A percentile compares a stretch with the other conserved stretches of the same genome.
These are phyloP conservation scores for Mallotus villosus DNA, from an alignment of 2,797 vertebrate species.

Conservation along the genomic window DNA sequence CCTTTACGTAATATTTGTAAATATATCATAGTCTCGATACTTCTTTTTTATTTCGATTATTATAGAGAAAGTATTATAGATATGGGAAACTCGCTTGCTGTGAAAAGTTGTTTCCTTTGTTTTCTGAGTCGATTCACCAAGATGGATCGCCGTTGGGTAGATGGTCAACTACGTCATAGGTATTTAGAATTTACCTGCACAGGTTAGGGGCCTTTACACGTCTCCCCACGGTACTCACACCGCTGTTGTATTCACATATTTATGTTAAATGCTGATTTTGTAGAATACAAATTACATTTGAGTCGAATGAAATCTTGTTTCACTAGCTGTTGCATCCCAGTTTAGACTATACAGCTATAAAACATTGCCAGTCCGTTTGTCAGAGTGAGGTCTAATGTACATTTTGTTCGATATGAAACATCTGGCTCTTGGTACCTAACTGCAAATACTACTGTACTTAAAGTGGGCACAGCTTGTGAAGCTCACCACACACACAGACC, in stretches of 20 bases:
- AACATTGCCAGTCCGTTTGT: not conserved
- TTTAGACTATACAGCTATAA: not conserved
- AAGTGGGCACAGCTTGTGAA: not conserved
- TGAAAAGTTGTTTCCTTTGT: slow-evolving; percentile 49
- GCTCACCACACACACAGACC: not conserved
- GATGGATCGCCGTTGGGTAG: slow-evolving; percentile 48
- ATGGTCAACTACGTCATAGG: slow-evolving; percentile 52
- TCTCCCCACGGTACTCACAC: not conserved
- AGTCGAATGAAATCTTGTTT: no score
- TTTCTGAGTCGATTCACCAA: slow-evolving; percentile 44
- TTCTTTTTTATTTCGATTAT: no score
- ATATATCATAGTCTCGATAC: no score
- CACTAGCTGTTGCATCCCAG: not conserved
- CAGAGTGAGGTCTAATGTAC: not conserved
- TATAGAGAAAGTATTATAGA: no score
- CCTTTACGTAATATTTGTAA: no score
- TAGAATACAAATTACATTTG: no score
- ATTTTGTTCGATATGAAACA: slow-evolving; percentile 52
- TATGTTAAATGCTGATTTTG: not conserved
- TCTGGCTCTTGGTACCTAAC: slow-evolving; percentile 45
- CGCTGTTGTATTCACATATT: not conserved
- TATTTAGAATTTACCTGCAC: slow-evolving; percentile 46
- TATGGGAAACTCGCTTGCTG: not conserved
- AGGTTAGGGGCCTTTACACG: slow-evolving; percentile 35
- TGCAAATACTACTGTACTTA: slow-evolving; percentile 25